A percentile compares a stretch with the other conserved stretches of the same genome.
Conservation (phyloP, 1,140 invertebrate genomes). For the Papilio machaon region DNA sequence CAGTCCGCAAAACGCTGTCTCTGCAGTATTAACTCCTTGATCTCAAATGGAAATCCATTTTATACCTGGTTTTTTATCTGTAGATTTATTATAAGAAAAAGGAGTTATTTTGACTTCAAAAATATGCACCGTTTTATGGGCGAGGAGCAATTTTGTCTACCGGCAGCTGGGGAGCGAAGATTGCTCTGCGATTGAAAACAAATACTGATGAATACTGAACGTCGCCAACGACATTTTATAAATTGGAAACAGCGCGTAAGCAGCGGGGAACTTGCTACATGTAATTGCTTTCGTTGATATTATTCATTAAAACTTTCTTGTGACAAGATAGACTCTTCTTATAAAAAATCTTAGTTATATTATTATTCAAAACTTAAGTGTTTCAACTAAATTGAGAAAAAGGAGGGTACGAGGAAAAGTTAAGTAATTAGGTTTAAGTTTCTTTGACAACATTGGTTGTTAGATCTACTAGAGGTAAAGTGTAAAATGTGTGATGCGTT, state of each 20-base stretch:
- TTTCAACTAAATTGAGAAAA: no score
- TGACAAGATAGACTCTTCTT: no score
- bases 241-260: conserved; percentile 46
- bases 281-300: no score
- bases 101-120: neutral
- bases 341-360: no score
- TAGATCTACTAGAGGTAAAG: no score
- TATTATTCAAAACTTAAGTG: no score
- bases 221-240: conserved; percentile 71
- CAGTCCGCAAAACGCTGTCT: neutral
- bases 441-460: no score
- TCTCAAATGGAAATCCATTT: conserved; percentile 10
- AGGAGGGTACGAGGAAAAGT: no score
- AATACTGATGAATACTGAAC: conserved; percentile 77
- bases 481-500: no score
- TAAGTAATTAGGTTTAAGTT: no score
- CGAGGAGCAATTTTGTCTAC: conserved; percentile 52
- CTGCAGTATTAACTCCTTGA: conserved; percentile 5
- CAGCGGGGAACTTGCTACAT: no score
- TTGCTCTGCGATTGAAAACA: conserved; percentile 81
- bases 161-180: conserved; percentile 72
- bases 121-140: conserved; percentile 10
- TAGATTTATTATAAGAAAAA: neutral
- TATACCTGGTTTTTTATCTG: neutral
- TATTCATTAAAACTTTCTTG: no score